phyloP scores from a whole-genome alignment of 1,140 invertebrate genomes.

The Dendroctonus valens region DNA sequence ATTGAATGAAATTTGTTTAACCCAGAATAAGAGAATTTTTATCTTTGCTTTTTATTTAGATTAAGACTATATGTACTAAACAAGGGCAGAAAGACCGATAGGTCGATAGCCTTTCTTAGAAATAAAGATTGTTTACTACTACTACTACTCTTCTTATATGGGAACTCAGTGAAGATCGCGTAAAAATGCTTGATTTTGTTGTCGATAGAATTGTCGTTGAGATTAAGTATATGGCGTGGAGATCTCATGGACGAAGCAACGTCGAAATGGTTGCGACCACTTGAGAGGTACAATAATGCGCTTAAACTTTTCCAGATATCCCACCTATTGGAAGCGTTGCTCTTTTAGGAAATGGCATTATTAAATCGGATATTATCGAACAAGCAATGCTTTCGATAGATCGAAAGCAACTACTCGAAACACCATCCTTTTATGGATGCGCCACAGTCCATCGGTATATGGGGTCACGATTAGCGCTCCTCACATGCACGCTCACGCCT shows the following conservation, averaged over 20 bases:
- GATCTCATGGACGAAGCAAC: conserved; percentile 82
- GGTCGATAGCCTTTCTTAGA: too few species aligned
- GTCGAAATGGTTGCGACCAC: conserved; percentile 79
- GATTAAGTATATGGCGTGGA: conserved; percentile 62
- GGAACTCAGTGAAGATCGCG: too few species aligned
- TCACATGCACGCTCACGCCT: conserved; percentile 97
- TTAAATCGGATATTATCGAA: conserved; percentile 75
- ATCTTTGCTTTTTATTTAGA: too few species aligned
- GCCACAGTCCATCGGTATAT: conserved; percentile 84
- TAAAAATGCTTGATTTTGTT: not conserved
- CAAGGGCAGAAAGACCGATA: too few species aligned
- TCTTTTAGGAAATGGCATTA: conserved; percentile 79
- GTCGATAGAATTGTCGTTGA: not conserved
- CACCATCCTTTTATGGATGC: conserved; percentile 84
- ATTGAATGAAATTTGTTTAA: too few species aligned
- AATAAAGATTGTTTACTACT: too few species aligned
- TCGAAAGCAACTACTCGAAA: conserved; percentile 74
- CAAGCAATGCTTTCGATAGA: conserved; percentile 85
- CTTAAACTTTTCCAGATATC: conserved; percentile 17
- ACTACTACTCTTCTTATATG: too few species aligned
- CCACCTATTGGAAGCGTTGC: too few species aligned
- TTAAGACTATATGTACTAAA: too few species aligned
- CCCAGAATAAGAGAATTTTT: too few species aligned
- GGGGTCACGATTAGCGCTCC: conserved; percentile 96
- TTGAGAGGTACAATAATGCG: conserved; percentile 65